Evolutionary conservation across 2,797 vertebrate species (phyloP).

Genomic region (Oreochromis mossambicus): DNA sequence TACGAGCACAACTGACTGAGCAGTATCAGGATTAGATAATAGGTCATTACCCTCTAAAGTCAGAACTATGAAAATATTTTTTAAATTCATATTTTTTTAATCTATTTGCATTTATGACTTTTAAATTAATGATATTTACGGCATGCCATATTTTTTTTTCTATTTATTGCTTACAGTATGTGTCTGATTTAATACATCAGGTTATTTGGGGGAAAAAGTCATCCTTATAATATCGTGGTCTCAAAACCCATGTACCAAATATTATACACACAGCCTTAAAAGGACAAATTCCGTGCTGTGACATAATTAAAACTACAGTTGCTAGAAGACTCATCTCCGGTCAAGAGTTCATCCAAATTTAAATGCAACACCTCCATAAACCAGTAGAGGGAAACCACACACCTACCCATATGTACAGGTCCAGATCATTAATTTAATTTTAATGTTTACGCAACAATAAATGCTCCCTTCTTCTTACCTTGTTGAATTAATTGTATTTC

Average conservation of each 20-base stretch:
- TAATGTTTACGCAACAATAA: neutral
- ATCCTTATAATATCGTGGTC: rapidly evolving
- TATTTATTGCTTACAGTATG: neutral
- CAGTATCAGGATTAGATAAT: too few species aligned
- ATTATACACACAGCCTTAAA: rapidly evolving
- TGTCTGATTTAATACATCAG: neutral
- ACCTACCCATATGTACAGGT: neutral
- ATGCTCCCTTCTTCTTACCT: neutral
- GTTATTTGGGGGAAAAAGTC: rapidly evolving
- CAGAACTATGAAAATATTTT: neutral
- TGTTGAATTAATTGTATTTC: neutral
- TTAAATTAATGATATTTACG: neutral
- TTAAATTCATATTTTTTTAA: neutral
- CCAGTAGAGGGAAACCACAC: neutral
- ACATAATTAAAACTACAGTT: neutral
- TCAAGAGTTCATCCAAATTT: neutral
- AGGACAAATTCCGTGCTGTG: neutral
- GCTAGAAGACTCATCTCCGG: neutral
- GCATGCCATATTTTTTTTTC: neutral
- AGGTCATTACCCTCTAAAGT: neutral
- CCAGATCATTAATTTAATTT: neutral
- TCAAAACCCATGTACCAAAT: neutral
- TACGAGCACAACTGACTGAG: too few species aligned
- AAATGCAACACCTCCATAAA: neutral
- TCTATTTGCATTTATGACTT: neutral